A percentile compares a stretch with the other conserved stretches of the same genome.
Evolutionary conservation across 2,888 invertebrate species (phyloP).

Genomic region (Yponomeuta sedellus): DNA sequence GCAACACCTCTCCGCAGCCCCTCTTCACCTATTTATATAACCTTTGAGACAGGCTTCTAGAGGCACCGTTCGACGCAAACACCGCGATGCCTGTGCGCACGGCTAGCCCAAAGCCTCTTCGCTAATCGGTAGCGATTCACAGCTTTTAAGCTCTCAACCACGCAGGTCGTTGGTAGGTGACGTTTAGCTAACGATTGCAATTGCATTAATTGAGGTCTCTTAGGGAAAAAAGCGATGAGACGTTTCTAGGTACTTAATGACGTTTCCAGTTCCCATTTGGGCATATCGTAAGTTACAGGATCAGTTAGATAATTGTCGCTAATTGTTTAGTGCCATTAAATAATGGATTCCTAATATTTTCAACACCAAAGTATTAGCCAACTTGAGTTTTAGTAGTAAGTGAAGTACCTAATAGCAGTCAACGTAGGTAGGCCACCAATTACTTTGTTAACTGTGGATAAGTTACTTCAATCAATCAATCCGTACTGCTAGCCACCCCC

Average conservation of each 20-base stretch:
- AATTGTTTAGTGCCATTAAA: no score
- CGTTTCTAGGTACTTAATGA: background rate
- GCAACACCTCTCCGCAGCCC: conserved; percentile 70
- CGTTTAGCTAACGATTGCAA: background rate
- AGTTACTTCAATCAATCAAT: no score
- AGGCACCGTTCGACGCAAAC: conserved; percentile 30
- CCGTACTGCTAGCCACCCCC: no score
- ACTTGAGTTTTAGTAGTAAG: no score
- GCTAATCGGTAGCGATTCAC: background rate
- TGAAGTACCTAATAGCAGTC: no score
- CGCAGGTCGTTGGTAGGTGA: conserved; percentile 1
- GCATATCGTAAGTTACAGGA: background rate
- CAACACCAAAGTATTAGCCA: background rate
- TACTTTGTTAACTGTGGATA: no score
- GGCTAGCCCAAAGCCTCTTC: conserved; percentile 27
- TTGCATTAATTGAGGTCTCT: background rate
- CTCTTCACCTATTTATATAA: conserved; percentile 76
- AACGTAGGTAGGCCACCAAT: no score
- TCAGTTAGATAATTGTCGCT: background rate
- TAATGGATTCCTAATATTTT: background rate
- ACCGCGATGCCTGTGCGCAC: conserved; percentile 23
- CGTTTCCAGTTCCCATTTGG: background rate
- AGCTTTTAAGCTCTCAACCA: conserved; percentile 14
- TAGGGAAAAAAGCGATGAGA: background rate
- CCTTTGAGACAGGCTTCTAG: conserved; percentile 46